Conservation (phyloP, 1,140 invertebrate genomes). For the Magallana gigas region DNA sequence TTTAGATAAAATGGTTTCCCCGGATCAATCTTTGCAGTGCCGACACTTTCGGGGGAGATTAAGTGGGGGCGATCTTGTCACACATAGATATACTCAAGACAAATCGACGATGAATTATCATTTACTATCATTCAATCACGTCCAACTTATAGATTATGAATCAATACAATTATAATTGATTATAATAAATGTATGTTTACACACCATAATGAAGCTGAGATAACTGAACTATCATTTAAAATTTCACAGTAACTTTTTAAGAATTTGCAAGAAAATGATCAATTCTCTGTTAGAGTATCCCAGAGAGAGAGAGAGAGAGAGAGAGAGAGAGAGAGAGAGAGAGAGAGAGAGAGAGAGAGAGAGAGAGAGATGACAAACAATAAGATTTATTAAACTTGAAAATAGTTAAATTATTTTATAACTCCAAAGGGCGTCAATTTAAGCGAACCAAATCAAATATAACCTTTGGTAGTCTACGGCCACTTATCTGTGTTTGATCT, state of each 20-base stretch:
- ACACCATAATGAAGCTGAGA: not conserved
- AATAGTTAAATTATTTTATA: constrained; percentile 36
- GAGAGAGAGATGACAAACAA: not conserved
- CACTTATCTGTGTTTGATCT: constrained; percentile 36
- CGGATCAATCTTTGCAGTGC: constrained; percentile 6
- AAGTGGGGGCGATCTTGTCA: not conserved
- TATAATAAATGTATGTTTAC: not conserved
- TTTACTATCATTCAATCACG: not conserved
- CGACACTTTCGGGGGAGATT: not conserved
- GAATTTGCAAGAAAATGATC: too few relatives aligned
- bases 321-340: constrained; percentile 8
- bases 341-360: constrained; percentile 9
- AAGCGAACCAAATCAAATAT: constrained; percentile 31
- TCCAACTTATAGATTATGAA: not conserved
- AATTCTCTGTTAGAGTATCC: not conserved
- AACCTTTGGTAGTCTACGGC: constrained; percentile 20
- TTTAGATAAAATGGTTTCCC: constrained; percentile 36
- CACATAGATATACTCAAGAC: not conserved
- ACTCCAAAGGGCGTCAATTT: constrained; percentile 21
- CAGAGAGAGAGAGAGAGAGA: constrained; percentile 22
- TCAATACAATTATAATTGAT: too few relatives aligned
- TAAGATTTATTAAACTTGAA: constrained; percentile 35
- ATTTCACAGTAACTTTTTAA: not conserved
- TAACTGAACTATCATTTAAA: not conserved
- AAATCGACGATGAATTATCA: not conserved